Base-by-base conservation (phyloP, 2,888 invertebrate genomes). In the Amiota minor region DNA sequence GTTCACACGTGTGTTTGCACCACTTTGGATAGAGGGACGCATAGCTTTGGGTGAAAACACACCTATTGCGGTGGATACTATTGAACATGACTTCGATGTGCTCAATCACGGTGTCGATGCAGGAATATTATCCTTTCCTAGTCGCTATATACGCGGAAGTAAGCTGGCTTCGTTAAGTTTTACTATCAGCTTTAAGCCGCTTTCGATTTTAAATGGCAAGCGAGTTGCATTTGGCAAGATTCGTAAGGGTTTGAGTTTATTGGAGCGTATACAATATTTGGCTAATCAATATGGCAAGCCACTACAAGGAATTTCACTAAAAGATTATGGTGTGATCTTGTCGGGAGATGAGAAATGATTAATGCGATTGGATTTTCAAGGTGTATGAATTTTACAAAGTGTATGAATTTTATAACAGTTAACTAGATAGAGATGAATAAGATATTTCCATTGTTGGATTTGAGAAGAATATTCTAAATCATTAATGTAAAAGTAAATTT, bases 221-320 rank as follows among this genome's bases (percentile, higher is more conserved):
- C 82, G 89, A 1, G 81, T 88, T 45, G 89, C 88, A 1, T 89
- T 89, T 53, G 90, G 89, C 12, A 83, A 86, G 70, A 81, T 89
- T 0, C 78, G 84, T 18, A 83, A 82, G 71, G 89, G 89, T 1
- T 67, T 85, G n/a, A 80, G 79, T 62, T 74, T 87, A 9, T 75
- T 89, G 49, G 80, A 84, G 10, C 77, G 76, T 2, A 78, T 89
- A 12, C 85, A 89, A n/a, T 18, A n/a, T 18, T 49, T 49, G 18
- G 1, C 59, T 83, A 82, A n/a, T 77, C 79, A 72, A 35, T 35
- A 35, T 35, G 35, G 35, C 35, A 35, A 35, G 6, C 35, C 35
- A 35, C 6, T 35, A 35, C 35, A 35, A 35, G 35, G 35, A 35
- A 35, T 35, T 35, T 35, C 35, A 35, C 6, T 35, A 35, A 35